These are phyloP conservation scores for Grus americana DNA, from an alignment of 2,113 vertebrate species.

Conservation along the genomic window DNA sequence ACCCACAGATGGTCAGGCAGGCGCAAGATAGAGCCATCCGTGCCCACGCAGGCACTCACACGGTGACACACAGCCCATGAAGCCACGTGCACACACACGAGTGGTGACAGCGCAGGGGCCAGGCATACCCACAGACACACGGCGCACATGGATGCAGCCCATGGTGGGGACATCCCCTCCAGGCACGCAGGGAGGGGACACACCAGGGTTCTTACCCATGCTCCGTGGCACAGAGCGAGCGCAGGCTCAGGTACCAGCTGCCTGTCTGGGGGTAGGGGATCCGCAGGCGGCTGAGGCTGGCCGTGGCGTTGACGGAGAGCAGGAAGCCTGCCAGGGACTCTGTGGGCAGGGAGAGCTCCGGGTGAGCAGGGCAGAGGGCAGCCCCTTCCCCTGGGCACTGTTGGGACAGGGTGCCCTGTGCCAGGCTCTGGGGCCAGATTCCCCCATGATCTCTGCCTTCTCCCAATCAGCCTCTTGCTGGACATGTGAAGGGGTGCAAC, in stretches of 20 bases:
- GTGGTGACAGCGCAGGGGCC: not conserved
- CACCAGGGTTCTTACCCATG: constrained; percentile 77
- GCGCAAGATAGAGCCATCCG: not conserved
- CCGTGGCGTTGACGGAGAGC: constrained; percentile 82
- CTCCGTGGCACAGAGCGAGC: constrained; percentile 85
- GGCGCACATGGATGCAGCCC: not conserved
- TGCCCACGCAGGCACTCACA: constrained; percentile 17
- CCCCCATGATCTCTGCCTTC: not conserved
- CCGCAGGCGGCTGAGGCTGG: constrained; percentile 87
- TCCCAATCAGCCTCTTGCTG: not conserved
- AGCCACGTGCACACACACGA: not conserved
- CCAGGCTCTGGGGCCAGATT: not conserved
- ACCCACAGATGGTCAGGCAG: constrained; percentile 45
- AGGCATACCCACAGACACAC: not conserved
- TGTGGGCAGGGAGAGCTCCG: constrained; percentile 28
- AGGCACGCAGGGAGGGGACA: not conserved
- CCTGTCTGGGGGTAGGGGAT: constrained; percentile 96
- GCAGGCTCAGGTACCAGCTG: constrained; percentile 95
- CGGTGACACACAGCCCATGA: not conserved
- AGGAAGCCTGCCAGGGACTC: constrained; percentile 88
- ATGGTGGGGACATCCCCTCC: not conserved
- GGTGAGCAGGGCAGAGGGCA: not conserved
- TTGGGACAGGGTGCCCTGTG: not conserved
- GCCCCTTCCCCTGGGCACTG: not conserved
- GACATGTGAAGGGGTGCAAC: rapidly evolving